Percentiles rank a stretch among this genome's conserved stretches.
Evolutionary conservation across 2,888 invertebrate species (phyloP).

Genomic region (Stenichneumon culpator): DNA sequence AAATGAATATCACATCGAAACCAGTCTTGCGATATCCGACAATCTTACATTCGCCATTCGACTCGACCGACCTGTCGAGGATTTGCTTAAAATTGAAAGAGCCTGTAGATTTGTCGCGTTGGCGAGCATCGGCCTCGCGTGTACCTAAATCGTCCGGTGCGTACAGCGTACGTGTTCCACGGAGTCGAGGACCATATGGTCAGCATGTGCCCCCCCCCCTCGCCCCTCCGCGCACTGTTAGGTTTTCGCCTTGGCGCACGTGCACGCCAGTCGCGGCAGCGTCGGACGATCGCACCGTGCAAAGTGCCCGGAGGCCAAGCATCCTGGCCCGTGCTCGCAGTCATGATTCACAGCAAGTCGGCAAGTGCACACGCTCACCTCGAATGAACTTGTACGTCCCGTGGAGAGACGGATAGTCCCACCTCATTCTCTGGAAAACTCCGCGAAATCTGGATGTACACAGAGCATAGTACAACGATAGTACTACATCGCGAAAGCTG

Average conservation of each 20-base stretch:
- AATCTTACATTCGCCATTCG: too few species aligned
- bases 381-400: constrained; percentile 27
- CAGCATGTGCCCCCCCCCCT: constrained; percentile 28
- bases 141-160: background rate
- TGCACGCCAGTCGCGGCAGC: constrained; percentile 26
- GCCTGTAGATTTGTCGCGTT: background rate
- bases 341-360: constrained; percentile 7
- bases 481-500: constrained; percentile 44
- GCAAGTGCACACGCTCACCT: background rate
- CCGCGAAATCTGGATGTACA: constrained; percentile 13
- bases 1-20: too few species aligned
- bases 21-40: too few species aligned
- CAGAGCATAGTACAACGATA: constrained; percentile 36
- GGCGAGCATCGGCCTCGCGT: constrained; percentile 38
- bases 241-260: constrained; percentile 50
- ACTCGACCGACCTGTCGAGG: background rate
- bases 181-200: constrained; percentile 43
- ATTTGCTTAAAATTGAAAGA: constrained; percentile 7
- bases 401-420: background rate
- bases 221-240: constrained; percentile 19
- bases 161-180: background rate
- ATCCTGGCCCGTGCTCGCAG: background rate
- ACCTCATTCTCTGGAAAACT: background rate
- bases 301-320: constrained; percentile 8
- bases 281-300: constrained; percentile 22